These are phyloP conservation scores for Anabacerthia variegaticeps DNA, from an alignment of 2,797 vertebrate species.

Conservation along the genomic window DNA sequence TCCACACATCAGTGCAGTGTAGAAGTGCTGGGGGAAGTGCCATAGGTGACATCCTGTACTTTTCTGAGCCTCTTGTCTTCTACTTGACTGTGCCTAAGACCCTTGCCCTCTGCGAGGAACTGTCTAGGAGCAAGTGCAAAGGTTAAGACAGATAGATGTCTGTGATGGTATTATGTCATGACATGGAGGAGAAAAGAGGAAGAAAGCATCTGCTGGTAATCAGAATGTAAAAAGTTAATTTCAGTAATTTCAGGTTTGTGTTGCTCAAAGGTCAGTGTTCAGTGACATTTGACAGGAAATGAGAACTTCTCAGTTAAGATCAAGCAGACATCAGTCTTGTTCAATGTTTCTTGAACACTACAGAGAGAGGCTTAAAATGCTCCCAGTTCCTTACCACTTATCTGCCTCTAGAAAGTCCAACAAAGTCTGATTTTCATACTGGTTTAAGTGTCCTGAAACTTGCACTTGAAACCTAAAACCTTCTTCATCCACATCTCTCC, in stretches of 20 bases:
- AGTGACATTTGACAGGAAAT: not conserved
- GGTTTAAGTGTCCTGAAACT: not conserved
- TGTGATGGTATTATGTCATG: not conserved
- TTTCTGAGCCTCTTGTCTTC: not conserved
- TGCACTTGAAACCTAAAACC: not conserved
- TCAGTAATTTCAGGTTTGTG: not conserved
- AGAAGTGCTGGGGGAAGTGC: not conserved
- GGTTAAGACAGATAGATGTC: not conserved
- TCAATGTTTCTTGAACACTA: not conserved
- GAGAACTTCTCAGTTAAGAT: not conserved
- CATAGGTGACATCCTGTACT: not conserved
- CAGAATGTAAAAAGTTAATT: not conserved
- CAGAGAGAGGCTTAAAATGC: not conserved
- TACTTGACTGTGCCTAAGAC: not conserved
- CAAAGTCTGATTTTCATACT: not conserved
- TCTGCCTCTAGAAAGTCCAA: not conserved
- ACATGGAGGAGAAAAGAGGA: not conserved
- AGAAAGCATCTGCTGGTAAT: not conserved
- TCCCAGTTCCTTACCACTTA: not conserved
- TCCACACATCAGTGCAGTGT: rapidly evolving
- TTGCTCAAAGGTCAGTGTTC: not conserved
- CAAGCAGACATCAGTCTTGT: not conserved
- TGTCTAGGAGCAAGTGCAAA: not conserved
- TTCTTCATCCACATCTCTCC: not conserved
- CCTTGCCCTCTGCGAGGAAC: not conserved